Evolutionary conservation across 1,140 invertebrate species (phyloP), one percentile per base, ranked within the genome.

Genomic region (Lineus longissimus): DNA sequence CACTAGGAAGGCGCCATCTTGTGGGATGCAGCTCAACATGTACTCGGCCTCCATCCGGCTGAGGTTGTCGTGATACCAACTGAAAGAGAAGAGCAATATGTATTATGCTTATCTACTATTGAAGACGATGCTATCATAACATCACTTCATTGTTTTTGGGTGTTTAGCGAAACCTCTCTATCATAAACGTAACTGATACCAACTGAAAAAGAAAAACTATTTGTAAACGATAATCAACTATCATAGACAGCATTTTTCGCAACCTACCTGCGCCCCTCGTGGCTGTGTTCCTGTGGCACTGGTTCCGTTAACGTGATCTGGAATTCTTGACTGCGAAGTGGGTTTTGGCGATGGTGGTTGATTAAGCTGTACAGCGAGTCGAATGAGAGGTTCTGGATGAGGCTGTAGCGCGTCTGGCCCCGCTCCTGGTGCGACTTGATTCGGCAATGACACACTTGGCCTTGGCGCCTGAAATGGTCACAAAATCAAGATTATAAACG

Each of bases 361-460:
- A 98, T 95, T 36, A 98, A 83, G 73, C 88, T 91, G 72, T 95
- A 97, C 0, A 98, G 84, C 75, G 91, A 95, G 74, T 97, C 94
- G 79, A 97, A 98, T 66, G 88, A 89, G 30, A 90, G 86, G 2
- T 88, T 88, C 65, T 97, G 94, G 33, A 95, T 93, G 7, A 98
- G 84, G 83, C 91, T 96, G 81, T 93, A 97, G 77, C 93, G 93
- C 0, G 89, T 92, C 72, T 91, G 86, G 25, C 93, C 93, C 72
- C 89, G 87, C 66, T 95, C 93, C 74, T 94, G 92, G 73, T 92
- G 93, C 4, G 82, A 86, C 73, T 91, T 90, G 63, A 97, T 97
- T 45, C 94, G 86, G 78, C 94, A 96, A 79, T 98, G 95, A 81
- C 95, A 94, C 0, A 92, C 91, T 76, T 89, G 89, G 22, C 89